Conservation (phyloP, 2,113 vertebrate genomes). For the Hoplias malabaricus region DNA sequence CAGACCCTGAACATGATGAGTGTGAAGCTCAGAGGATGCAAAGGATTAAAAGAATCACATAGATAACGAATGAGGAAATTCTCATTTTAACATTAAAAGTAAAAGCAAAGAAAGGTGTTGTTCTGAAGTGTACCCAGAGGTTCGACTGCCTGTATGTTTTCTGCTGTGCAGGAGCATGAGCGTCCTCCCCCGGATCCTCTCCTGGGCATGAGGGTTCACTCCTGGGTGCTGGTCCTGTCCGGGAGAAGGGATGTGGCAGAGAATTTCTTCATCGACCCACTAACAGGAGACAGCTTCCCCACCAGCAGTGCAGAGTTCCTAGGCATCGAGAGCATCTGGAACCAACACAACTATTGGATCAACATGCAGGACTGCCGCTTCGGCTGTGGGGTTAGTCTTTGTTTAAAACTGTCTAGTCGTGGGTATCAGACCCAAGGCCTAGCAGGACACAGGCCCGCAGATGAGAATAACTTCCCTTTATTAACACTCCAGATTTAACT, state of each 20-base stretch:
- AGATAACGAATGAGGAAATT: too few relatives aligned
- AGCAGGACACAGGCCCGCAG: neutral
- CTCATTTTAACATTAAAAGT: too few relatives aligned
- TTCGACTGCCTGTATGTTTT: neutral
- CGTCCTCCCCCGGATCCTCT: conserved; percentile 67
- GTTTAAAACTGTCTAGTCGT: neutral
- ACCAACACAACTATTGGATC: conserved; percentile 88
- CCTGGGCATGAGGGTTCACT: conserved; percentile 81
- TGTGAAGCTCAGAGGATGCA: too few relatives aligned
- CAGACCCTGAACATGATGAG: too few relatives aligned
- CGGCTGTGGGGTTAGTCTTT: conserved; percentile 76
- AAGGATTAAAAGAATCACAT: too few relatives aligned
- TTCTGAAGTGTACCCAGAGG: neutral
- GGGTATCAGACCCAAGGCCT: too few relatives aligned
- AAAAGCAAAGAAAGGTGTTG: neutral
- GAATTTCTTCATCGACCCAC: conserved; percentile 88
- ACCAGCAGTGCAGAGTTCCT: conserved; percentile 76
- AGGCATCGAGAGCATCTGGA: conserved; percentile 91
- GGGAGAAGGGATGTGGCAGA: conserved; percentile 82
- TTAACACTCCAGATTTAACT: too few relatives aligned
- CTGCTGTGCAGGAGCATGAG: conserved; percentile 65
- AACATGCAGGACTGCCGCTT: conserved; percentile 91
- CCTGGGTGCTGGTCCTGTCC: conserved; percentile 87
- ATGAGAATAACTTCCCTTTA: too few relatives aligned
- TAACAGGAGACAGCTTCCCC: conserved; percentile 76